phyloP scores from a whole-genome alignment of 2,888 invertebrate genomes.

The Dasypolia templi region DNA sequence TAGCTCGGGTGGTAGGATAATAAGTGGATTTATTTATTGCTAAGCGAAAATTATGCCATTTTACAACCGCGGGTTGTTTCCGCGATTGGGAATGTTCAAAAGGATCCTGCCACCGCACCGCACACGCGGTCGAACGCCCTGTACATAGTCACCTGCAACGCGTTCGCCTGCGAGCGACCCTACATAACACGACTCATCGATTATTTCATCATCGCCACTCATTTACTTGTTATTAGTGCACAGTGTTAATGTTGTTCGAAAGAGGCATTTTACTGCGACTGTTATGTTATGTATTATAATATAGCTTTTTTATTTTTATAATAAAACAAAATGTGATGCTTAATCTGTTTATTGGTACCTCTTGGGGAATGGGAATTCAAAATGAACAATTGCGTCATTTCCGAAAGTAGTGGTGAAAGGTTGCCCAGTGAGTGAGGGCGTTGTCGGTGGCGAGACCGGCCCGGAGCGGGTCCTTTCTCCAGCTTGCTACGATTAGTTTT shows the following conservation, averaged over 20 bases:
- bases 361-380: conserved; percentile 68
- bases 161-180: conserved; percentile 75
- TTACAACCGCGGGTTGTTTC: conserved; percentile 41
- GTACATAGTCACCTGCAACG: conserved; percentile 84
- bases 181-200: conserved; percentile 73
- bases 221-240: conserved; percentile 89
- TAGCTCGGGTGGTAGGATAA: conserved; percentile 77
- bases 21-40: conserved; percentile 80
- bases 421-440: conserved; percentile 78
- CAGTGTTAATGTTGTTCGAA: conserved; percentile 87
- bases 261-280: conserved; percentile 86
- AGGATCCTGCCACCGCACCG: conserved; percentile 68
- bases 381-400: conserved; percentile 78
- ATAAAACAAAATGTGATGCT: conserved; percentile 86
- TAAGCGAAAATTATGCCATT: conserved; percentile 69
- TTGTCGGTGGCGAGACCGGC: conserved; percentile 62
- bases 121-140: conserved; percentile 77
- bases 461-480: conserved; percentile 80
- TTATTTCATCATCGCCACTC: conserved; percentile 79
- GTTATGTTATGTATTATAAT: conserved; percentile 88
- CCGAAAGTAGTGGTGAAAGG: conserved; percentile 89
- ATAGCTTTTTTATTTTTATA: conserved; percentile 87
- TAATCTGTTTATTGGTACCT: conserved; percentile 79
- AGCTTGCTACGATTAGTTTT: conserved; percentile 75
- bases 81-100: conserved; percentile 38